Evolutionary conservation across 2,888 invertebrate species (phyloP), one percentile per base, ranked within the genome.

Genomic region (Aphodius granarius): DNA sequence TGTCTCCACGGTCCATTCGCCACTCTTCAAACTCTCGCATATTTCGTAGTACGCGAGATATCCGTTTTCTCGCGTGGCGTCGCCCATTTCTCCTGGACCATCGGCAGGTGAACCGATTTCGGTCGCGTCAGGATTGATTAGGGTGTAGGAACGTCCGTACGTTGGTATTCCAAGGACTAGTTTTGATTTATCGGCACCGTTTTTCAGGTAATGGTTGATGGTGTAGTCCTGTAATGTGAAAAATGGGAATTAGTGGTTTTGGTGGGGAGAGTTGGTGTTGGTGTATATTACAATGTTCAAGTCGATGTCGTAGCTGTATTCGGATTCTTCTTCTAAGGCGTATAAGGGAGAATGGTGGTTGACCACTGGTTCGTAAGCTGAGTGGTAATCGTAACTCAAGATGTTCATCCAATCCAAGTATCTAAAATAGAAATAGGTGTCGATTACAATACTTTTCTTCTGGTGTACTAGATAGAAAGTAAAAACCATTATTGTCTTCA

Each of bases 21-120:
- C 93, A 63, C 90, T 91, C 73, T 91, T 90, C 0, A 97, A 88
- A 75, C 92, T 91, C 88, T 96, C 95, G 84, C 97, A 97, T 83
- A 96, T 96, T 91, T 97, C 97, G 85, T 97, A 97, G 84, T 96
- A 97, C 20, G 97, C 95, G 80, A 97, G 88, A 84, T 97, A 97
- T 77, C 97, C 97, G 81, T 96, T 96, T 87, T 97, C 97, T 80
- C 95, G 90, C 0, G 97, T 97, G 0, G 95, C 95, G 76, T 95
- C 95, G 3, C 97, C 97, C 86, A 96, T 95, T 75, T 94, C 94
- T 0, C 97, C 97, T 0, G 97, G 96, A 0, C 96, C 97, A 83
- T 96, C 96, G 0, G 97, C 93, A 0, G 96, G 95, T 0, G 96
- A 91, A 0, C 96, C 97, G n/a, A 97, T 90, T 76, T 94, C 95